phyloP scores from a whole-genome alignment of 2,797 vertebrate genomes.

The Pseudomugil tenellus region DNA sequence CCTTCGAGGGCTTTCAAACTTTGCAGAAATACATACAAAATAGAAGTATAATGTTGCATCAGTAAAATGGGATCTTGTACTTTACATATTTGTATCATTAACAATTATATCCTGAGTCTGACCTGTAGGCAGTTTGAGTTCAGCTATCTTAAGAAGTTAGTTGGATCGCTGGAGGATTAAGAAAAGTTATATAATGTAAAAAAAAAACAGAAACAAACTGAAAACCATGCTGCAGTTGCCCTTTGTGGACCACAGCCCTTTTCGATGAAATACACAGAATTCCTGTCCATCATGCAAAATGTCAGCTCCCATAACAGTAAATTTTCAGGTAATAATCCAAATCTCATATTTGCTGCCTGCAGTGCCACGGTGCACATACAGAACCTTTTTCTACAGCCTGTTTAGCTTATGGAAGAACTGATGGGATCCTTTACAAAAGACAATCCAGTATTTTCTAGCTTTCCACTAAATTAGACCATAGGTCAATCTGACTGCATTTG shows the following conservation, averaged over 20 bases:
- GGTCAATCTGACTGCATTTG: conserved; percentile 65
- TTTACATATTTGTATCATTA: neutral
- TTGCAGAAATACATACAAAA: neutral
- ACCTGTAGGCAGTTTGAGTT: conserved; percentile 33
- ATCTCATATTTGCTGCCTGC: conserved; percentile 1
- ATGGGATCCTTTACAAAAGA: conserved; percentile 25
- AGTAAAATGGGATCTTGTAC: neutral
- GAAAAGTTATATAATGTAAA: conserved; percentile 15
- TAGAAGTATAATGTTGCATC: neutral
- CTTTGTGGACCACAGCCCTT: conserved; percentile 8
- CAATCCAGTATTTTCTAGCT: conserved; percentile 37
- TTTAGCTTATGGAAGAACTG: conserved; percentile 15
- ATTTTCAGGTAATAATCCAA: conserved; percentile 3
- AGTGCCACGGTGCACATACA: neutral
- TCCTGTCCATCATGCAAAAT: conserved; percentile 31
- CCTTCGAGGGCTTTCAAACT: neutral
- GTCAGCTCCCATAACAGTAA: conserved; percentile 14
- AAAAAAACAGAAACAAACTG: neutral
- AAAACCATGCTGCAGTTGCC: conserved; percentile 27
- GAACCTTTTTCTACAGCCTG: conserved; percentile 5
- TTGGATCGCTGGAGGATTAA: conserved; percentile 40
- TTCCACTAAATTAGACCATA: conserved; percentile 57
- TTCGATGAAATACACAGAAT: conserved; percentile 4
- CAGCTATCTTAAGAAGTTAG: conserved; percentile 44
- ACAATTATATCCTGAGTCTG: conserved; percentile 9